Base-by-base conservation (phyloP, 2,113 vertebrate species). In the Upupa epops region DNA sequence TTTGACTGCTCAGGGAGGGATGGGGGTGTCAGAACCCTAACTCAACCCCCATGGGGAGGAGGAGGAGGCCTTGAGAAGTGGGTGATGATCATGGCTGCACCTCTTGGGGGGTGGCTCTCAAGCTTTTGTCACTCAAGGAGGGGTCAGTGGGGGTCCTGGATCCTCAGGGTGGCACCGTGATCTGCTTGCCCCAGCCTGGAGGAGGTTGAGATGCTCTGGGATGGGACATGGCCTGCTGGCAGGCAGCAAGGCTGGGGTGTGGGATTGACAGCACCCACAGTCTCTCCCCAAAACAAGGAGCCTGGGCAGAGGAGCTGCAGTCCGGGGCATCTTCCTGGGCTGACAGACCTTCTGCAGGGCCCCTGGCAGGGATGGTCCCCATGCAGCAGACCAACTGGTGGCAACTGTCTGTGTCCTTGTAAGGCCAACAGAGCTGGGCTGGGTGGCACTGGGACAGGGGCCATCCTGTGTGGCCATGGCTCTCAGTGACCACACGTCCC, bases 1-100 rank as follows among this genome's bases (percentile, higher is more conserved):
- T n/a, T n/a, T 55, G 58, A 64, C n/a, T 3, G 12, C 3, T 10
- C 2, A 18, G 31, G 55, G 17, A 65, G 36, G 17, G 17, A 32
- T 2, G 3, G 63, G 15, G 63, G 4, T 28, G 40, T 11, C 3
- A 1, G 32, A n/a, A 70, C 24, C 31, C 24, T 0, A 0, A 0
- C 9, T 74, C 58, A 60, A 75, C n/a, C 29, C 28, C 34, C 2
- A 1, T 3, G 11, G 16, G 5, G 26, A 25, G 13, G 11, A 55
- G 16, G 11, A 55, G 16, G 22, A 68, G 34, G 31, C 59, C 58
- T 60, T 65, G 36, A 16, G 73, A 49, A 49, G 21, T 11, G 6
- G 68, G 32, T 46, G 72, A 8, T 29, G 34, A 55, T 31, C 3
- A 5, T 12, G 34, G 60, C 54, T 52, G 21, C 31, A 64, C 49